Conservation (phyloP, 2,113 vertebrate species). For the Daboia siamensis region DNA sequence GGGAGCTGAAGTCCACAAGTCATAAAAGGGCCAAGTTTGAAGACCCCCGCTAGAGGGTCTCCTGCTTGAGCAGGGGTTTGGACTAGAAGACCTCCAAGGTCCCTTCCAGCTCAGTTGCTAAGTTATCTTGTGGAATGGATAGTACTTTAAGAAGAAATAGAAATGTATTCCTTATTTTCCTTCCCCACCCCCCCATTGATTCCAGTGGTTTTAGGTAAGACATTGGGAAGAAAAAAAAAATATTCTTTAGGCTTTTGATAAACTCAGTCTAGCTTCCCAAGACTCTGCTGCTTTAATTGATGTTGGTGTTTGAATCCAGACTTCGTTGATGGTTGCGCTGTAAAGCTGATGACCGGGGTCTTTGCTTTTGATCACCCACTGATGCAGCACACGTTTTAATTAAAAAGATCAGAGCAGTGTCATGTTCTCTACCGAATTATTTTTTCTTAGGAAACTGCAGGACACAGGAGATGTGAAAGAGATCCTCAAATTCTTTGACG, state of each 20-base stretch:
- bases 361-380: constrained; percentile 41
- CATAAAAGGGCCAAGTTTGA: too few species aligned
- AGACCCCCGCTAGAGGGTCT: too few species aligned
- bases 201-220: background rate
- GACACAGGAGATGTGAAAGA: constrained; percentile 56
- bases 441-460: constrained; percentile 52
- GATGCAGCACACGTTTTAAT: constrained; percentile 63
- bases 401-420: constrained; percentile 60
- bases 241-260: background rate
- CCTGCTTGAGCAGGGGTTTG: background rate
- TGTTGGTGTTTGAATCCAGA: constrained; percentile 17
- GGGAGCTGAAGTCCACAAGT: too few species aligned
- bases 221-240: background rate
- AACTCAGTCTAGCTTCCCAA: background rate
- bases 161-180: background rate
- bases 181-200: background rate
- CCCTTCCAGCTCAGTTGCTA: background rate
- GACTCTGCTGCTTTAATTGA: background rate
- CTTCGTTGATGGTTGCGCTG: background rate
- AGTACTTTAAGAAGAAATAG: background rate
- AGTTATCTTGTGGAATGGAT: background rate
- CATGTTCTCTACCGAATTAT: constrained; percentile 54
- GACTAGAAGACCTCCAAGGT: background rate
- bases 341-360: constrained; percentile 37
- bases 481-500: constrained; percentile 47